phyloP scores from a whole-genome alignment of 2,113 vertebrate species.

The Zosterops lateralis region DNA sequence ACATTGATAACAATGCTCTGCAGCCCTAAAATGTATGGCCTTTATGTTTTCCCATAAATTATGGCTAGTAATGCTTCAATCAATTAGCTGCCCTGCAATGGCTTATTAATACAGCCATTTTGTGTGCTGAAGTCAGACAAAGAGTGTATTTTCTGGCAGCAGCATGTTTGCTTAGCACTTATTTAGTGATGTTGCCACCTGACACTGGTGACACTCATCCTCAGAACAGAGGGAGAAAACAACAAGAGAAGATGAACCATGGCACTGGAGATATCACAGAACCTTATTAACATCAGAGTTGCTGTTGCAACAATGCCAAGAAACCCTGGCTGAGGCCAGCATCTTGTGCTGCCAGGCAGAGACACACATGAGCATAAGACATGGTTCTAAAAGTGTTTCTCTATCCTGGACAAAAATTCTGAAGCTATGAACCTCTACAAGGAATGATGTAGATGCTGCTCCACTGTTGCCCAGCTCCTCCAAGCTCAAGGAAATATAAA shows the following conservation, averaged over 20 bases:
- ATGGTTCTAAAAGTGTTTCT: background rate
- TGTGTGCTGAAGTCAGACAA: background rate
- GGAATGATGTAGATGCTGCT: background rate
- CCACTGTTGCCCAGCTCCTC: background rate
- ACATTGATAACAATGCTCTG: background rate
- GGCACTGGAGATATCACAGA: background rate
- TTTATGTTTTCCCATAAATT: background rate
- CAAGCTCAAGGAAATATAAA: background rate
- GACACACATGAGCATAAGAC: background rate
- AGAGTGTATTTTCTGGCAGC: background rate
- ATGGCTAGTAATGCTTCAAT: background rate
- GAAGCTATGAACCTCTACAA: background rate
- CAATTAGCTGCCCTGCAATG: background rate
- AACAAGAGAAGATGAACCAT: background rate
- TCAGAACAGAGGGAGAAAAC: background rate
- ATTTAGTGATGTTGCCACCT: background rate
- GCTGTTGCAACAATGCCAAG: background rate
- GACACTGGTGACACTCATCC: rapidly evolving
- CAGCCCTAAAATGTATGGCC: background rate
- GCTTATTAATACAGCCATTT: background rate
- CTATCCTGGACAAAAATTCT: background rate
- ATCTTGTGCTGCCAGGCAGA: background rate
- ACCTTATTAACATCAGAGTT: background rate
- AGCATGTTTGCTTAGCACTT: background rate
- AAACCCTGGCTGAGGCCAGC: background rate